phyloP scores from a whole-genome alignment of 2,888 invertebrate species.

The Tryphoninae sp. region DNA sequence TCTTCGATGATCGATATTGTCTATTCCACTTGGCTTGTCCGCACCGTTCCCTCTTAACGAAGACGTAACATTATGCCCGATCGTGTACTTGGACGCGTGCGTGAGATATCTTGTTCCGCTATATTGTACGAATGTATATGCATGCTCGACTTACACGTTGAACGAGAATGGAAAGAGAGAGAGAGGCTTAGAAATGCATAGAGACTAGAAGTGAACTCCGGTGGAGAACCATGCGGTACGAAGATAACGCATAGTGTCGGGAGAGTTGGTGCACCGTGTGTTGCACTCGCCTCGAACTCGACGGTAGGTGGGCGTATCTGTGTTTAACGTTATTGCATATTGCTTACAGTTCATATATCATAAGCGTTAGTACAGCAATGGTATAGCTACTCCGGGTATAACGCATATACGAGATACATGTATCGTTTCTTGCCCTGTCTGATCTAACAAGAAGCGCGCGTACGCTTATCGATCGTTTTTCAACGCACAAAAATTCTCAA shows the following conservation, averaged over 20 bases:
- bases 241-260: slow-evolving; percentile 51
- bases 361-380: slow-evolving; percentile 60
- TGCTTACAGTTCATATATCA: slow-evolving; percentile 72
- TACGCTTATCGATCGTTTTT: slow-evolving; percentile 44
- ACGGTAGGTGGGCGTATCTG: slow-evolving; percentile 70
- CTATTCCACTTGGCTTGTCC: slow-evolving; percentile 62
- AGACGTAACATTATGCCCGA: slow-evolving; percentile 67
- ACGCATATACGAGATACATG: slow-evolving; percentile 6
- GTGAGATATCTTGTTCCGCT: slow-evolving; percentile 61
- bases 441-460: slow-evolving; percentile 61
- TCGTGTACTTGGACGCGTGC: slow-evolving; percentile 63
- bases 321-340: slow-evolving; percentile 72
- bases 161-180: slow-evolving; percentile 38
- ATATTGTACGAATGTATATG: slow-evolving; percentile 42
- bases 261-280: slow-evolving; percentile 52
- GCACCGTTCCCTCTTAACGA: slow-evolving; percentile 61
- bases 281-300: slow-evolving; percentile 33
- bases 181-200: slow-evolving; percentile 58
- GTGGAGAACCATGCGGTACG: slow-evolving; percentile 51
- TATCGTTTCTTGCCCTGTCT: slow-evolving; percentile 45
- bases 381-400: slow-evolving; percentile 26
- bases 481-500: slow-evolving; percentile 10
- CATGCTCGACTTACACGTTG: slow-evolving; percentile 28
- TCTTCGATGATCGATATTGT: slow-evolving; percentile 67
- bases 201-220: slow-evolving; percentile 60